Conservation (phyloP, 2,113 vertebrate genomes). For the Hydrochoerus hydrochaeris region DNA sequence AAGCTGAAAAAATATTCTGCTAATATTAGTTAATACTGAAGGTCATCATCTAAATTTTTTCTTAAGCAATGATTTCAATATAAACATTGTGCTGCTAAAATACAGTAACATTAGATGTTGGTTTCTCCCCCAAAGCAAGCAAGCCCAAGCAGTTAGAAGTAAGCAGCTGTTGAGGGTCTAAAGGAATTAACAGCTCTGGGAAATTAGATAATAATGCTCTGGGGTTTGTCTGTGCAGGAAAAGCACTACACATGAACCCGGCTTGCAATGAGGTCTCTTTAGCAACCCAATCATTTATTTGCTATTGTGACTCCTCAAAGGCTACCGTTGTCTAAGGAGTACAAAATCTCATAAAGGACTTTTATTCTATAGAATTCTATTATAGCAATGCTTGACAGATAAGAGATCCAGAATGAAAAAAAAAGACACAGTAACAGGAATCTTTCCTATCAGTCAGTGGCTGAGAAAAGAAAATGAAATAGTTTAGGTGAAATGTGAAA, state of each 20-base stretch:
- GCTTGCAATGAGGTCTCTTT: neutral
- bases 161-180: neutral
- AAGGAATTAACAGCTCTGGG: neutral
- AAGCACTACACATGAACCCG: neutral
- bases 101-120: neutral
- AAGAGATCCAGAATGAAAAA: slow-evolving; percentile 1
- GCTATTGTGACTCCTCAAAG: neutral
- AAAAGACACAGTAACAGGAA: neutral
- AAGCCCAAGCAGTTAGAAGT: neutral
- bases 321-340: slow-evolving; percentile 34
- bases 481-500: no score
- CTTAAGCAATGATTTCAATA: neutral
- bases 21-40: neutral
- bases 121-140: neutral
- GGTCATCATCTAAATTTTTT: neutral
- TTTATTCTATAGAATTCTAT: neutral
- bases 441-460: neutral
- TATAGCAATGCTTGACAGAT: neutral
- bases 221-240: neutral
- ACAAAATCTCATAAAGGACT: slow-evolving; percentile 19
- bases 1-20: neutral
- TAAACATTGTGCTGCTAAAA: slow-evolving; percentile 1
- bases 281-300: neutral
- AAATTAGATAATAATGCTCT: neutral
- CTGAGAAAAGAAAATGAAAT: neutral